Evolutionary conservation across 1,140 invertebrate genomes (phyloP), one percentile per base, ranked within the genome.

Genomic region (Cherax quadricarinatus): DNA sequence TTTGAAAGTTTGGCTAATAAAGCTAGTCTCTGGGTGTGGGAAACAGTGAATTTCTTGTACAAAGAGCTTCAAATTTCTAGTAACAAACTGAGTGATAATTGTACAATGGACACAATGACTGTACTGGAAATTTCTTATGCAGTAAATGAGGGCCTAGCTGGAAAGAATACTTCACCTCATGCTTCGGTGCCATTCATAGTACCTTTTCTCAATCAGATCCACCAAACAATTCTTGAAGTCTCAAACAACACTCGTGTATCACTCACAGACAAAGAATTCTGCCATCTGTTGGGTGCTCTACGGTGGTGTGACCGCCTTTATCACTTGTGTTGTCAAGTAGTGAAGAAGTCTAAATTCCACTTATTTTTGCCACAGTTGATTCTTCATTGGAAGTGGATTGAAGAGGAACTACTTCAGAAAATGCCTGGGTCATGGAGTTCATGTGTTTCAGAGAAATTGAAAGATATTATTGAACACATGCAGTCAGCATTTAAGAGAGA

Each of bases 341-440:
- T 93, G 3, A 73, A 78, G 3, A 88, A 91, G 24, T 85, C 91
- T 21, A 57, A 48, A 18, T 93, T 94, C 60, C 87, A 91, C 53
- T 53, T 93, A 51, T 93, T 93, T 70, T 66, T 94, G 41, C 93
- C 94, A 18, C 79, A 93, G 62, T 70, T 94, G 60, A 86, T 80
- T 49, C 88, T 94, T 51, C 94, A 94, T 75, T 94, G 94, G 94
- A 86, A 93, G 24, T 88, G 91, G 87, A 57, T 93, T 66, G 75
- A 91, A n/a, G 91, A 93, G 7, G 86, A 91, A 70, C 80, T 94
- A 21, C 89, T 94, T n/a, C 70, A 91, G 18, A 93, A 91, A 62
- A 88, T 94, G 41, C 91, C 92, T 10, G n/a, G n/a, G 10, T 84
- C 92, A 30, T 94, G 93, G 93, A 81, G 80, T 30, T 49, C 73